These are phyloP conservation scores for Pipistrellus nathusii DNA, from an alignment of 2,797 vertebrate species.

Conservation along the genomic window DNA sequence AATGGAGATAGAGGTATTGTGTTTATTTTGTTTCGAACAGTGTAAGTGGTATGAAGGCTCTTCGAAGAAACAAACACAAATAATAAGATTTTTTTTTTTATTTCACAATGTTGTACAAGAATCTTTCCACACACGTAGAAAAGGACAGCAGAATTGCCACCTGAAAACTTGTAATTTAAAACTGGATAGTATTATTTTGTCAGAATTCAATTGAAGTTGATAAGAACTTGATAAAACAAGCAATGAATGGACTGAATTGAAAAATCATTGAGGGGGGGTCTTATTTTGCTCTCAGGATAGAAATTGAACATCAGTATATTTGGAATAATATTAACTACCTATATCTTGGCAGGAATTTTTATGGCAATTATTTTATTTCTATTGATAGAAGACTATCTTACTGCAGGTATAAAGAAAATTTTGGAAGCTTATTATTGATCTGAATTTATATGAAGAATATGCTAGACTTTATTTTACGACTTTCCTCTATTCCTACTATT, in stretches of 20 bases:
- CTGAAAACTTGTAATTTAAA: background rate
- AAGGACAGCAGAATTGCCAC: background rate
- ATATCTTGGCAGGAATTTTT: background rate
- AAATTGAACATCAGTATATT: background rate
- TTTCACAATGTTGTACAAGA: background rate
- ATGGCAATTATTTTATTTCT: background rate
- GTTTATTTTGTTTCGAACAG: background rate
- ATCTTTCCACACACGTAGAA: background rate
- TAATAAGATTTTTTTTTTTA: background rate
- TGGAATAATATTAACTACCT: background rate
- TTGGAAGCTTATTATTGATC: slow-evolving; percentile 14
- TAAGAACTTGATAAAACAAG: background rate
- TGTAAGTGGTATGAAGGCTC: background rate
- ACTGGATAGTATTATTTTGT: background rate
- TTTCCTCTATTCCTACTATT: background rate
- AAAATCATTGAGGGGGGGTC: background rate
- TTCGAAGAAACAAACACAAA: background rate
- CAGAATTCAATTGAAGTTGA: background rate
- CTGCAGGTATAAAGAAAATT: background rate
- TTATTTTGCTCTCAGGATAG: background rate
- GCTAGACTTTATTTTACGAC: background rate
- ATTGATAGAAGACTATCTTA: background rate
- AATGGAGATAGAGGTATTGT: background rate
- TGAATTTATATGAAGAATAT: background rate
- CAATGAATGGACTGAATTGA: too few species aligned